These are phyloP conservation scores for Eurytoma californica DNA, from an alignment of 2,888 invertebrate species.

Conservation along the genomic window DNA sequence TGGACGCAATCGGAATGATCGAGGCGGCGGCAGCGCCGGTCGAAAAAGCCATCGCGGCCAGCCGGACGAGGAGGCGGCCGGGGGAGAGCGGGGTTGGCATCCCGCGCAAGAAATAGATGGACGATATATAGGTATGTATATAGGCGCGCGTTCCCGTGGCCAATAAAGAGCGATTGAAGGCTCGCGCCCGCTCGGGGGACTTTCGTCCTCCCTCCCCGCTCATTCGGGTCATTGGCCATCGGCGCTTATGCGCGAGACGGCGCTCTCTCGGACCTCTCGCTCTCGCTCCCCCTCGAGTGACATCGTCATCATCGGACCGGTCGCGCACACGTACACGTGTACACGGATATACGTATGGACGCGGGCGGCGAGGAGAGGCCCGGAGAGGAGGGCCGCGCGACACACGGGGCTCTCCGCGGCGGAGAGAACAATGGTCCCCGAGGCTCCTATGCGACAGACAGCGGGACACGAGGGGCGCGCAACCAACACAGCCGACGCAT, in stretches of 20 bases:
- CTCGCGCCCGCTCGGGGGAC: slow-evolving; percentile 5
- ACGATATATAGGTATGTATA: not conserved
- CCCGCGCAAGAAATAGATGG: slow-evolving; percentile 18
- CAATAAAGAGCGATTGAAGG: slow-evolving; percentile 30
- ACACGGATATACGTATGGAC: slow-evolving; percentile 44
- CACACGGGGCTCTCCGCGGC: slow-evolving; percentile 46
- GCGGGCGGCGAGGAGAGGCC: slow-evolving; percentile 36
- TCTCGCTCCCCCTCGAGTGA: slow-evolving; percentile 45
- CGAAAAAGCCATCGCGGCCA: not conserved
- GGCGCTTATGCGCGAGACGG: slow-evolving; percentile 14
- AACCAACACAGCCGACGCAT: slow-evolving; percentile 35
- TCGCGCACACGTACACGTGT: slow-evolving; percentile 18
- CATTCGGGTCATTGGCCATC: slow-evolving; percentile 51
- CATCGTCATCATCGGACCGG: slow-evolving; percentile 54
- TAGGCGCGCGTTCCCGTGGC: slow-evolving; percentile 3
- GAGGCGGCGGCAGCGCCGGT: not conserved
- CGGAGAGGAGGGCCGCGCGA: slow-evolving; percentile 17
- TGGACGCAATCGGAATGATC: no score
- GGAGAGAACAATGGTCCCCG: slow-evolving; percentile 59
- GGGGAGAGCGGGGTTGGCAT: not conserved
- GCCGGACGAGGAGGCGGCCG: not conserved
- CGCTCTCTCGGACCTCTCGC: slow-evolving; percentile 22
- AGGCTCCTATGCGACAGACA: slow-evolving; percentile 41
- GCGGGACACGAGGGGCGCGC: slow-evolving; percentile 37
- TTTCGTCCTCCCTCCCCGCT: slow-evolving; percentile 18